Conservation (phyloP, 2,888 invertebrate genomes). For the Pseudolycoriella hygida region DNA sequence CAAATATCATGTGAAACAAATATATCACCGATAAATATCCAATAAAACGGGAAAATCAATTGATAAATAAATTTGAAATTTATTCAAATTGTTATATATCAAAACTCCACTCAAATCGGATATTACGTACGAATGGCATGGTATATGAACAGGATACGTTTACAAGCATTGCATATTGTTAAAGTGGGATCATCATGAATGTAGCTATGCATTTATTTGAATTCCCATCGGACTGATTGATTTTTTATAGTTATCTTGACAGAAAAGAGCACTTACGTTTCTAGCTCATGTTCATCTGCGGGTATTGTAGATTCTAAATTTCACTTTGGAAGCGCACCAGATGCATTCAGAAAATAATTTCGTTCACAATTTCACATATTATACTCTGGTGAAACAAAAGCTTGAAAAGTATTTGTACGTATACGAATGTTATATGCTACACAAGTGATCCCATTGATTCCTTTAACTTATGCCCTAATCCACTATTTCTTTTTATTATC, state of each 20-base stretch:
- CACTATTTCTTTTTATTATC: slow-evolving; percentile 1
- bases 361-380: background rate
- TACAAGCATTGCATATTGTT: too few species aligned
- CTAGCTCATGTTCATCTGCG: background rate
- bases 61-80: too few species aligned
- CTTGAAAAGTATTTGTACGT: background rate
- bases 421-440: background rate
- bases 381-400: background rate
- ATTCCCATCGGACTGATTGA: background rate
- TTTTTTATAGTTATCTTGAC: background rate
- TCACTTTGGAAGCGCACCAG: background rate
- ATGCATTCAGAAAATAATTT: background rate
- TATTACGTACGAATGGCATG: too few species aligned
- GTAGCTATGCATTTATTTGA: background rate
- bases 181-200: too few species aligned
- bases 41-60: too few species aligned
- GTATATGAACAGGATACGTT: too few species aligned
- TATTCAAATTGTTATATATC: too few species aligned
- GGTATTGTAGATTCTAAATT: background rate
- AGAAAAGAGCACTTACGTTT: background rate
- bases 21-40: too few species aligned
- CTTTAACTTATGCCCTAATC: slow-evolving; percentile 1
- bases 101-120: too few species aligned
- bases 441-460: slow-evolving; percentile 1
- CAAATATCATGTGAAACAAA: too few species aligned